Conservation (phyloP, 2,113 vertebrate genomes). For the Dicerorhinus sumatrensis region DNA sequence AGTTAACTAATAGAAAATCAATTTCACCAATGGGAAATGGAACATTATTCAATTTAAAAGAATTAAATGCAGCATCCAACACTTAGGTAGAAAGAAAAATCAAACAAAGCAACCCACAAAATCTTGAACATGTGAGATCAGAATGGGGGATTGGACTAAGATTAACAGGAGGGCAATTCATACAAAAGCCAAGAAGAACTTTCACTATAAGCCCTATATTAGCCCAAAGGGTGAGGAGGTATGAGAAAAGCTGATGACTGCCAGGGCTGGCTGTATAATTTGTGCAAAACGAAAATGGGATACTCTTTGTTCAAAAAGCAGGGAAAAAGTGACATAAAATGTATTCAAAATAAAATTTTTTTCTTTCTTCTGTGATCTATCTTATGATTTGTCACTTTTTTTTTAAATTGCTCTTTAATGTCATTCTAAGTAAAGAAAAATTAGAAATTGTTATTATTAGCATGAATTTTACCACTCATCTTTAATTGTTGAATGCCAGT, state of each 20-base stretch:
- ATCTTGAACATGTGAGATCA: background rate
- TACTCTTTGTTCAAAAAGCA: background rate
- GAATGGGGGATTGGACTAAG: background rate
- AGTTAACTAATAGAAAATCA: constrained; percentile 9
- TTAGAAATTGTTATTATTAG: background rate
- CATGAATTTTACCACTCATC: background rate
- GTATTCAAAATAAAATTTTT: background rate
- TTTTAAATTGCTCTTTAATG: background rate
- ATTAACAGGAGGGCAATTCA: background rate
- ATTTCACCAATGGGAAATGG: background rate
- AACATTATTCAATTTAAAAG: constrained; percentile 41
- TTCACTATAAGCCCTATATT: background rate
- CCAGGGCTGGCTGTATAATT: background rate
- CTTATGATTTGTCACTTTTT: background rate
- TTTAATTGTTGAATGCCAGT: background rate
- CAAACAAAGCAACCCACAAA: background rate
- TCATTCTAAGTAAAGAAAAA: constrained; percentile 28
- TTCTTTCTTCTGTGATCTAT: background rate
- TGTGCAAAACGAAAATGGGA: background rate
- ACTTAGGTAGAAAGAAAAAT: background rate
- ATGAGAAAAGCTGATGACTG: background rate
- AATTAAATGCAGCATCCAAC: background rate
- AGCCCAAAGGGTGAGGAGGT: background rate
- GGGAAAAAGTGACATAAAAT: background rate
- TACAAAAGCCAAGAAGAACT: background rate